Base-by-base conservation (phyloP, 2,797 vertebrate genomes). In the Sciurus carolinensis region DNA sequence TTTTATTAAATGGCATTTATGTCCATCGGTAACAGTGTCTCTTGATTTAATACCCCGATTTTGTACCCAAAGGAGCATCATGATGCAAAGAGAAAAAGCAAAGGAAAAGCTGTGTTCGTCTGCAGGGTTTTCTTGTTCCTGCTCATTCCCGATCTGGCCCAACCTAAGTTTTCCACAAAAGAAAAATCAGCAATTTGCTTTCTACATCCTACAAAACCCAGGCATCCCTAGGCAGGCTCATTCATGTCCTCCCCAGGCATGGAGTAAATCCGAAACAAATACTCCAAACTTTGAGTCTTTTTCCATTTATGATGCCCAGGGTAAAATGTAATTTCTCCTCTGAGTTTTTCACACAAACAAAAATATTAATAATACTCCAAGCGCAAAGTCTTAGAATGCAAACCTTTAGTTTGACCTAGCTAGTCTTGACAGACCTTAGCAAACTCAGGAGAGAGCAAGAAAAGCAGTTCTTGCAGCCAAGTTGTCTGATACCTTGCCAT, bases 161-260 rank as follows among this genome's bases (percentile, higher is more conserved):
- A 57, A 71, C 42, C 69, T 97, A 98, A 98, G 97, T 95, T 97
- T 98, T 92, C 95, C 94, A 95, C 92, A 94, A 93, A 96, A 93
- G 95, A 96, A 98, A 92, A 97, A 97, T 95, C 87, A 22, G 0
- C 96, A 91, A 96, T 95, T 97, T 91, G 96, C 90, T 92, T 96
- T 96, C 95, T 96, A 80, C 91, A 87, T 91, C 66, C 90, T 88
- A 89, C 82, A 50, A 89, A 73, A 87, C 67, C 42, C 72, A 87
- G 97, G 91, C 18, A 84, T 85, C 87, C 96, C 85, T n/a, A 87
- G 97, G 97, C 97, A 98, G 95, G 98, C 96, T 98, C 96, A 91
- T 91, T 98, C 97, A 96, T 95, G 98, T 96, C 95, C 42, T 92
- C 39, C 64, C 79, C 0, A 0, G 75, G 94, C 96, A 95, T 79